Percentiles rank a stretch among this genome's conserved stretches.
phyloP scores from a whole-genome alignment of 2,888 invertebrate species.

The Apodemia hepburni region DNA sequence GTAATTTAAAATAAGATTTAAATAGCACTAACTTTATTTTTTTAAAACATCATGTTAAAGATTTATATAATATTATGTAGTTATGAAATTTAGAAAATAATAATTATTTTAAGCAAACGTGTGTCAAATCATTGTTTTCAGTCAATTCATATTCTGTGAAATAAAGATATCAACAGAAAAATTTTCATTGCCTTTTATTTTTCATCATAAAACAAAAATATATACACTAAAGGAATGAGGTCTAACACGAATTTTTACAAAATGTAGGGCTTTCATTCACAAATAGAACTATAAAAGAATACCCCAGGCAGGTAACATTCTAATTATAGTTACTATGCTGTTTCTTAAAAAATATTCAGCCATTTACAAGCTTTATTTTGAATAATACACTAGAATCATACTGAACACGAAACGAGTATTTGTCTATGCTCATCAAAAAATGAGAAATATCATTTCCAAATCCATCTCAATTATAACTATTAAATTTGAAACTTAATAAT shows the following conservation, averaged over 20 bases:
- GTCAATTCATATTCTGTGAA: slow-evolving; percentile 77
- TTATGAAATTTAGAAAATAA: slow-evolving; percentile 74
- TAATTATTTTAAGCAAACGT: slow-evolving; percentile 65
- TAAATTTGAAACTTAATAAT: slow-evolving; percentile 20
- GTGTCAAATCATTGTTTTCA: slow-evolving; percentile 78
- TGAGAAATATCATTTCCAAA: slow-evolving; percentile 23
- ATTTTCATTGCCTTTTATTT: slow-evolving; percentile 27
- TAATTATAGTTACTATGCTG: background rate
- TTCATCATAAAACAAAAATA: slow-evolving; percentile 20
- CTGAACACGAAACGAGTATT: slow-evolving; percentile 20
- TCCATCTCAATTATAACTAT: slow-evolving; percentile 17
- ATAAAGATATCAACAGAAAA: slow-evolving; percentile 62
- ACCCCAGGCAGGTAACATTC: background rate
- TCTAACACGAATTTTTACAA: slow-evolving; percentile 5
- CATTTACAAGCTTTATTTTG: slow-evolving; percentile 10
- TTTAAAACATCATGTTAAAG: slow-evolving; percentile 76
- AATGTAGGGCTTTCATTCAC: slow-evolving; percentile 2
- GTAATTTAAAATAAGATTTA: slow-evolving; percentile 72
- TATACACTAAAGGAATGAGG: slow-evolving; percentile 12
- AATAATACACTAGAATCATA: slow-evolving; percentile 19
- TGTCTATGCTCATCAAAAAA: slow-evolving; percentile 16
- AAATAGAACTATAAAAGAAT: background rate
- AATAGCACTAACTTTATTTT: slow-evolving; percentile 80
- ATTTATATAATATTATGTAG: slow-evolving; percentile 72
- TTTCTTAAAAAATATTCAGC: background rate